Conservation (phyloP, 2,888 invertebrate genomes). For the Colletes collaris region DNA sequence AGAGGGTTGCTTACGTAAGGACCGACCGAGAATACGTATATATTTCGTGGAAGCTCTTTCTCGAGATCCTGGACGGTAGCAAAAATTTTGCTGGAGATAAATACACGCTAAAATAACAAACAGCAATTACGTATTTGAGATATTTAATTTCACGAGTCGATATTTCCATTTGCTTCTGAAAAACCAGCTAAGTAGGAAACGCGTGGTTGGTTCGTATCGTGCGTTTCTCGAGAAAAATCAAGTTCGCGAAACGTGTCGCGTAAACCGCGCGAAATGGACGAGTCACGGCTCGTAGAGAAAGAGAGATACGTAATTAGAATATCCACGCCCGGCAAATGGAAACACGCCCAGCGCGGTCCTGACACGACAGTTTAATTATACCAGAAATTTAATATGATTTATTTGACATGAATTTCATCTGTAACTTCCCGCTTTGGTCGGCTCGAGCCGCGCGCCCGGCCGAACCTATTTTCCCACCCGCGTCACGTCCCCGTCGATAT, state of each 20-base stretch:
- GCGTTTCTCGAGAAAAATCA: neutral
- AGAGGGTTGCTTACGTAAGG: no score
- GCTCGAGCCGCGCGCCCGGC: slow-evolving; percentile 1
- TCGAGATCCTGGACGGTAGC: no score
- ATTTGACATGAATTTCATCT: slow-evolving; percentile 36
- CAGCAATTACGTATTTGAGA: no score
- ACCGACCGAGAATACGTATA: no score
- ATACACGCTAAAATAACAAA: no score
- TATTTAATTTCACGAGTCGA: no score
- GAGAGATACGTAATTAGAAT: slow-evolving; percentile 42
- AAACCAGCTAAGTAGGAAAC: no score
- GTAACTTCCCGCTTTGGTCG: slow-evolving; percentile 6
- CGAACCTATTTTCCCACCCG: slow-evolving; percentile 19
- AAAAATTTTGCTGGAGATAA: neutral
- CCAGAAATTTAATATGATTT: slow-evolving; percentile 46
- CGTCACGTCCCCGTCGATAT: slow-evolving; percentile 33
- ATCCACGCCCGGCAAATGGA: slow-evolving; percentile 10
- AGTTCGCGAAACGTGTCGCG: no score
- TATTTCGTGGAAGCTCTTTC: no score
- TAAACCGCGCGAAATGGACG: neutral
- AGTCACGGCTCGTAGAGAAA: slow-evolving; percentile 1
- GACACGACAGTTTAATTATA: slow-evolving; percentile 41
- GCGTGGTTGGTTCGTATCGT: no score
- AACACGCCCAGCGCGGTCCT: slow-evolving; percentile 2
- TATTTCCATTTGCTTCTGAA: no score